Evolutionary conservation across 2,888 invertebrate species (phyloP), one percentile per base, ranked within the genome.

Genomic region (Eurois occulta): DNA sequence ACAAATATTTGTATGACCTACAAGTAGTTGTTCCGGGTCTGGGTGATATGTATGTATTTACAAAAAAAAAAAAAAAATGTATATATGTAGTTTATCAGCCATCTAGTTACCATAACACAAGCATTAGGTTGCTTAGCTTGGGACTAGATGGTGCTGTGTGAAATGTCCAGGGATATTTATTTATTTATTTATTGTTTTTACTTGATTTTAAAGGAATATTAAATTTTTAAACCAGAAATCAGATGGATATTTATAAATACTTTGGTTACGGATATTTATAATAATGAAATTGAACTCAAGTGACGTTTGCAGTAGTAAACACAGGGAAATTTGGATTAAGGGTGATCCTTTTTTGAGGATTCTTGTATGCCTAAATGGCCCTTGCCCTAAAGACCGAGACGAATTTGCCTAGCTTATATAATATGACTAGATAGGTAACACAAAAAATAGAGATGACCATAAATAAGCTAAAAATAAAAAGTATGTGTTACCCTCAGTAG

Each of bases 401-500:
- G 21, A 58, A 38, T 43, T 74, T 58, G 16, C 58, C 28, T 18
- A 18, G 28, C 16, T 7, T 28, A 58, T 16, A 0, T 58, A 28
- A 16, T 18, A 28, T 58, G 16, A n/a, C 24, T 16, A 28, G 16
- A 58, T 58, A 58, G 28, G 38, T 38, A 24, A 38, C 18, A 28
- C 21, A 43, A 28, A 41, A 48, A 5, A 48, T 10, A 55, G 4
- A 58, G n/a, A 38, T 11, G 24, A 46, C 55, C 10, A 41, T 55
- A 77, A n/a, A 38, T 38, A 18, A 18, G 32, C 3, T 11, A 60
- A 11, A 18, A 32, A 52, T 8, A 62, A 48, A 48, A 38, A 21
- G 0, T 38, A 16, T 21, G 28, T 87, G 28, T 89, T 91, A 96
- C 96, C 94, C 90, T 91, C 38, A 95, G 77, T 78, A 96, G 82